These are phyloP conservation scores for Monochamus alternatus DNA, from an alignment of 2,888 invertebrate genomes.

Conservation along the genomic window DNA sequence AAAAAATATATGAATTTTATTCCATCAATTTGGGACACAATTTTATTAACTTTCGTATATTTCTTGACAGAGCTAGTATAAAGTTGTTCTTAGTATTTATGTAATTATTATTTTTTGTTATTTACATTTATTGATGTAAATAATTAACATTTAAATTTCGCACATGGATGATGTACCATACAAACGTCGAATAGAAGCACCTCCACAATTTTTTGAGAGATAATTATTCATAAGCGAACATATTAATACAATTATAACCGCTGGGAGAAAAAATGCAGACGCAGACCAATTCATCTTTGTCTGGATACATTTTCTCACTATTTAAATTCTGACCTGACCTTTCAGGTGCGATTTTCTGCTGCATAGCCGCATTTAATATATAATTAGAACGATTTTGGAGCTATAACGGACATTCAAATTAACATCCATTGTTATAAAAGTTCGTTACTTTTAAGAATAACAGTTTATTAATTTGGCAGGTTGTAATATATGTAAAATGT, in stretches of 20 bases:
- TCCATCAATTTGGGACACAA: too few relatives aligned
- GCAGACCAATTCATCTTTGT: conserved; percentile 9
- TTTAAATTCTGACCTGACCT: neutral
- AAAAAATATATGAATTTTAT: too few relatives aligned
- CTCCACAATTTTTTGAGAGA: neutral
- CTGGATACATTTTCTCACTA: neutral
- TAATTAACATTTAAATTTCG: too few relatives aligned
- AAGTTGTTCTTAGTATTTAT: too few relatives aligned
- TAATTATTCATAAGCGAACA: neutral
- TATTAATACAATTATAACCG: conserved; percentile 12
- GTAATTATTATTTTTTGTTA: too few relatives aligned
- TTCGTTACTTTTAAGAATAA: neutral
- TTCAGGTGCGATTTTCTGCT: conserved; percentile 18
- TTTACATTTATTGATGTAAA: too few relatives aligned
- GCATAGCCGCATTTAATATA: conserved; percentile 1
- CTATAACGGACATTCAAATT: neutral
- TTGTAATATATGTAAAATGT: too few relatives aligned
- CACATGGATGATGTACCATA: neutral
- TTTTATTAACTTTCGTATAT: too few relatives aligned
- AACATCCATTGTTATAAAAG: neutral
- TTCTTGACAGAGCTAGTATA: too few relatives aligned
- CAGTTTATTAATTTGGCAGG: neutral
- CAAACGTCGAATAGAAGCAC: neutral
- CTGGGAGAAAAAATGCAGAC: neutral
- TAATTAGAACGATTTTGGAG: conserved; percentile 21